phyloP scores from a whole-genome alignment of 2,888 invertebrate species.

The Mantis religiosa region DNA sequence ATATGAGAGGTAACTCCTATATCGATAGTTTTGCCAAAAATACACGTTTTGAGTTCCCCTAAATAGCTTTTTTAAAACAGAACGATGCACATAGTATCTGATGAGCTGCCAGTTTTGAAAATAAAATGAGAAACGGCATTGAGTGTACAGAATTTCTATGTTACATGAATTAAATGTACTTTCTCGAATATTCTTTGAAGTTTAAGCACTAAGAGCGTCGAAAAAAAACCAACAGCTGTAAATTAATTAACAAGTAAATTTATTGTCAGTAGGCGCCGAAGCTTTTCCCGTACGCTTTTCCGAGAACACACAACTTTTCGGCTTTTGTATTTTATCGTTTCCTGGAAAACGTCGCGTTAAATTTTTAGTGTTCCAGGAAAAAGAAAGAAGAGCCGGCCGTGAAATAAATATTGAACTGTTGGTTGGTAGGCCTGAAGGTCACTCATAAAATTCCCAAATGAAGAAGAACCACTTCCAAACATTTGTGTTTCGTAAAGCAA shows the following conservation, averaged over 20 bases:
- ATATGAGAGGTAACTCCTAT: too few species aligned
- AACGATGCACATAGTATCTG: too few species aligned
- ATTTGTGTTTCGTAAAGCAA: too few species aligned
- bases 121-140: too few species aligned
- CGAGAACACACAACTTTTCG: background rate
- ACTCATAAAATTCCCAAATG: background rate
- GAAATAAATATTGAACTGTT: background rate
- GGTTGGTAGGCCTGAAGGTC: background rate
- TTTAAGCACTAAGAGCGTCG: background rate
- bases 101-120: too few species aligned
- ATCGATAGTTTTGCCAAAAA: too few species aligned
- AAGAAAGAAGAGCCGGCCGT: background rate
- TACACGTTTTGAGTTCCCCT: too few species aligned
- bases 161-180: too few species aligned
- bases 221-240: background rate
- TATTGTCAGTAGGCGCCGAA: background rate
- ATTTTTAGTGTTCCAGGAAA: background rate
- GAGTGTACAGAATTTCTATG: too few species aligned
- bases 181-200: too few species aligned
- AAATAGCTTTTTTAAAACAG: too few species aligned
- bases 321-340: background rate
- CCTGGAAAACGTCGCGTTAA: background rate
- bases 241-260: background rate
- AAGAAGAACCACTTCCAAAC: background rate
- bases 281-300: background rate